Evolutionary conservation across 2,888 invertebrate species (phyloP).

Genomic region (Gastracanthus pulcherrimus): DNA sequence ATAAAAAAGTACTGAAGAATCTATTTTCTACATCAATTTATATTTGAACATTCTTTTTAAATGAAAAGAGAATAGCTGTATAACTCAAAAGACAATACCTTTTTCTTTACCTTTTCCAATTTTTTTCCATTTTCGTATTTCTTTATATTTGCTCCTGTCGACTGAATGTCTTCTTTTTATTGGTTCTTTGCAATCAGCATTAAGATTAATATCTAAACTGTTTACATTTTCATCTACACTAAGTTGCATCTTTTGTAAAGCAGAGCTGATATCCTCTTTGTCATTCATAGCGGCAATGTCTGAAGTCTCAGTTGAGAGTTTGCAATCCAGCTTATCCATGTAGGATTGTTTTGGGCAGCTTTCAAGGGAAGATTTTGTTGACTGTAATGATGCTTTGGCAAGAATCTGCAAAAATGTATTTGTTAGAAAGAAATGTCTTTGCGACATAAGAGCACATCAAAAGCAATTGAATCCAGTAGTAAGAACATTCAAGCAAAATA

Average conservation of each 20-base stretch:
- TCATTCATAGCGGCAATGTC: conserved; percentile 44
- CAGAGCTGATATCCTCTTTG: conserved; percentile 29
- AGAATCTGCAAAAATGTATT: conserved; percentile 32
- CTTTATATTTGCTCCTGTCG: conserved; percentile 66
- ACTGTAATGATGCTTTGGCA: conserved; percentile 30
- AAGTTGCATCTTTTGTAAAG: conserved; percentile 42
- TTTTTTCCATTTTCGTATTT: conserved; percentile 69
- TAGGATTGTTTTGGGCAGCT: conserved; percentile 36
- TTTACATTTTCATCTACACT: conserved; percentile 47
- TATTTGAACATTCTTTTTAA: no score
- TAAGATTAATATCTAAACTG: conserved; percentile 57
- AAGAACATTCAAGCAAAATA: background rate
- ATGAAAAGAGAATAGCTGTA: no score
- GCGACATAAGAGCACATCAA: background rate
- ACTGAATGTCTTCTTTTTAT: conserved; percentile 52
- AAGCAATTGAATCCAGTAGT: background rate
- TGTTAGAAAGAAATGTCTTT: background rate
- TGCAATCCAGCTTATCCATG: conserved; percentile 41
- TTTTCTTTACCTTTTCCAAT: conserved; percentile 65
- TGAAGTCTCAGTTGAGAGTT: conserved; percentile 49
- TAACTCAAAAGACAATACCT: no score
- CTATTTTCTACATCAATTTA: no score
- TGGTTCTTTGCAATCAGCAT: conserved; percentile 28
- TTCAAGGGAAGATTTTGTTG: conserved; percentile 13
- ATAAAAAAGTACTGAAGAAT: no score